Percentiles rank a stretch among this genome's conserved stretches.
Evolutionary conservation across 2,888 invertebrate genomes (phyloP).

Genomic region (Chrysotoxum bicinctum): DNA sequence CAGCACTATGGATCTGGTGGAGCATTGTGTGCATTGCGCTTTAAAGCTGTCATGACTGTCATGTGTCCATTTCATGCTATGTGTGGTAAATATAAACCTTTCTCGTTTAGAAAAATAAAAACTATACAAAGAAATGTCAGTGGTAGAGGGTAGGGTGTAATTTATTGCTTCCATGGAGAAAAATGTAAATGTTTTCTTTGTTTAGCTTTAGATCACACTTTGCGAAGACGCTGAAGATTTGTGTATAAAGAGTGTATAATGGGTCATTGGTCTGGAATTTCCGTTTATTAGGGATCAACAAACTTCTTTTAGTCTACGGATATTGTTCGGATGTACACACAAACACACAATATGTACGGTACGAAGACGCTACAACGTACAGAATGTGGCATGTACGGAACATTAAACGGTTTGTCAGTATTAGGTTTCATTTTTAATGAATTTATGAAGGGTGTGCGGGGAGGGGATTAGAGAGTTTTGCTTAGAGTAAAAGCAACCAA

Average conservation of each 20-base stretch:
- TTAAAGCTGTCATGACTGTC: conserved; percentile 20
- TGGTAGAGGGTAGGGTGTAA: conserved; percentile 11
- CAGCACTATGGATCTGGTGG: background rate
- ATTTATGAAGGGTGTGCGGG: background rate
- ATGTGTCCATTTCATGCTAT: conserved; percentile 15
- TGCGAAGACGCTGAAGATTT: conserved; percentile 36
- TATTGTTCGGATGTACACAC: background rate
- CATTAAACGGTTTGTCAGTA: conserved; percentile 18
- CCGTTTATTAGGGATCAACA: conserved; percentile 32
- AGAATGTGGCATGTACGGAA: conserved; percentile 18
- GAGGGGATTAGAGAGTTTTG: background rate
- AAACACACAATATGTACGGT: background rate
- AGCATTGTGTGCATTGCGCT: conserved; percentile 27
- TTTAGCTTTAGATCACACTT: conserved; percentile 45
- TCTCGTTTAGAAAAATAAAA: background rate
- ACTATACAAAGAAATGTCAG: conserved; percentile 34
- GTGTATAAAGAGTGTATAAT: conserved; percentile 24
- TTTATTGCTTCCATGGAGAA: conserved; percentile 45
- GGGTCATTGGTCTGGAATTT: conserved; percentile 64
- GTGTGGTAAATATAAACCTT: conserved; percentile 14
- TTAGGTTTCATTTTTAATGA: conserved; percentile 17
- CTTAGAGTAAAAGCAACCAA: background rate
- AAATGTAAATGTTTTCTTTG: conserved; percentile 48
- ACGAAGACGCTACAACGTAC: background rate
- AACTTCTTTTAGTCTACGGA: conserved; percentile 14